Conservation (phyloP, 2,888 invertebrate genomes). For the Caenorhabditis sp. region DNA sequence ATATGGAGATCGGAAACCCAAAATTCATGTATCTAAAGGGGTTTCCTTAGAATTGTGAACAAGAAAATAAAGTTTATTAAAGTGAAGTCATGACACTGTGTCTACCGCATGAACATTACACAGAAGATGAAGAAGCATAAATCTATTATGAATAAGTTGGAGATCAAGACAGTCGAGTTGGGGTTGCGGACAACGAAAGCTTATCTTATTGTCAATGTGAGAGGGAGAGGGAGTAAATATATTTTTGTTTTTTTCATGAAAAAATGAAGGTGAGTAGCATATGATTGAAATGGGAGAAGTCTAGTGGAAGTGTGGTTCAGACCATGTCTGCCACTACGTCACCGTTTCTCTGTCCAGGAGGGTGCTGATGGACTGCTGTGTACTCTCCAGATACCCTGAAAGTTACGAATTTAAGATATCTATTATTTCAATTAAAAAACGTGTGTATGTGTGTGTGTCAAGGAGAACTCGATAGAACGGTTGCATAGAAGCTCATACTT, state of each 20-base stretch:
- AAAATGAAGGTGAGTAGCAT: background rate
- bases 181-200: slow-evolving; percentile 30
- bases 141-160: slow-evolving; percentile 35
- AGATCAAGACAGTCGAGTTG: slow-evolving; percentile 41
- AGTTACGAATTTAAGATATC: background rate
- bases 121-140: slow-evolving; percentile 13
- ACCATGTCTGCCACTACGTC: slow-evolving; percentile 41
- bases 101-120: too few relatives aligned
- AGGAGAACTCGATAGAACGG: slow-evolving; percentile 16
- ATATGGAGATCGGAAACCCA: too few relatives aligned
- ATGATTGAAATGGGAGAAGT: background rate
- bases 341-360: slow-evolving; percentile 38
- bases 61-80: too few relatives aligned
- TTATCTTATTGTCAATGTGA: slow-evolving; percentile 41
- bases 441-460: background rate
- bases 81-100: too few relatives aligned
- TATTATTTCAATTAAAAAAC: background rate
- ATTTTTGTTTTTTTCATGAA: slow-evolving; percentile 8
- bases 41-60: background rate
- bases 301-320: background rate
- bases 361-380: slow-evolving; percentile 41
- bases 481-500: slow-evolving; percentile 31
- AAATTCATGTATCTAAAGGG: too few relatives aligned
- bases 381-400: slow-evolving; percentile 58
- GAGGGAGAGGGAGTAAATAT: background rate